Conservation (phyloP, 2,113 vertebrate genomes). For the Pelusios castaneus region DNA sequence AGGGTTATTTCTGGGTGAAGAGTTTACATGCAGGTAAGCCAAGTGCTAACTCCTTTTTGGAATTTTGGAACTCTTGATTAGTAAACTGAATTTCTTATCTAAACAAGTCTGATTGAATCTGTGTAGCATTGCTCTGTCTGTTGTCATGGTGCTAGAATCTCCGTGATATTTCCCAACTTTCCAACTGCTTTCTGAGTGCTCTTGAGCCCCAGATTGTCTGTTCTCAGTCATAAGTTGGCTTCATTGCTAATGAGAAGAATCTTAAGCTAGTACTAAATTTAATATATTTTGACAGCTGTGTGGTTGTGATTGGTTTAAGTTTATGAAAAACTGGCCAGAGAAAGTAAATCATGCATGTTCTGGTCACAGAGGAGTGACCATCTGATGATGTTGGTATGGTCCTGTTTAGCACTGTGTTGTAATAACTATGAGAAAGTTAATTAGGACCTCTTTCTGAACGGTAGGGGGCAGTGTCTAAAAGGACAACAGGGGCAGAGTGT, state of each 20-base stretch:
- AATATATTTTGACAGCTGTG: constrained; percentile 42
- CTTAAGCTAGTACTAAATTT: constrained; percentile 29
- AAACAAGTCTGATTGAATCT: not conserved
- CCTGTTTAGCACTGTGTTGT: accelerated
- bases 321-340: constrained; percentile 37
- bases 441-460: not conserved
- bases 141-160: constrained; percentile 2
- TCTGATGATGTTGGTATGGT: not conserved
- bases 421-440: not conserved
- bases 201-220: not conserved
- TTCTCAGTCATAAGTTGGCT: constrained; percentile 45
- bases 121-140: constrained; percentile 23
- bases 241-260: constrained; percentile 45
- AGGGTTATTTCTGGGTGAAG: not conserved
- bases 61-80: constrained; percentile 29
- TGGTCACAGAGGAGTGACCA: not conserved
- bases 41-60: constrained; percentile 7
- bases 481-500: constrained; percentile 29
- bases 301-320: constrained; percentile 32
- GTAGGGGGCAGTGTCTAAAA: constrained; percentile 76
- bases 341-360: constrained; percentile 4
- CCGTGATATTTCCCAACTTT: not conserved
- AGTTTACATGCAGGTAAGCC: constrained; percentile 24
- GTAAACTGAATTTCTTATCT: not conserved
- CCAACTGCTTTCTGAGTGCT: constrained; percentile 10